Conservation (phyloP, 23 tunicate species). For the Corella eumyota region DNA sequence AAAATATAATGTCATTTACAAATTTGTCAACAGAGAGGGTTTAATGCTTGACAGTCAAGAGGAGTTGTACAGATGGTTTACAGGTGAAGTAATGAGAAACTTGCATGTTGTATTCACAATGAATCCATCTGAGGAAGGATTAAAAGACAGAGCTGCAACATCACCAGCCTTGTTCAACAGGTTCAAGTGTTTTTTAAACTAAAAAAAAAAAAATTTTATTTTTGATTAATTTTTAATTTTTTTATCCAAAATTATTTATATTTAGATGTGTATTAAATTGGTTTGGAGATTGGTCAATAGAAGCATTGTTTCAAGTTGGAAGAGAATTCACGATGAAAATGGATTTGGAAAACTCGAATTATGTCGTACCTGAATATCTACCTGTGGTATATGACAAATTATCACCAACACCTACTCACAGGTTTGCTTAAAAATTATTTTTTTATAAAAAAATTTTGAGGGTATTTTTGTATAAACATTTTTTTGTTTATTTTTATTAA, state of each 20-base stretch:
- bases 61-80: slow-evolving; percentile 93
- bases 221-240: background rate
- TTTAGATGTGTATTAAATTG: slow-evolving; percentile 94
- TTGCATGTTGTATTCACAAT: slow-evolving; percentile 98
- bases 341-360: slow-evolving; percentile 83
- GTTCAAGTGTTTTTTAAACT: too few species aligned
- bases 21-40: slow-evolving; percentile 76
- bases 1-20: too few species aligned
- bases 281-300: slow-evolving; percentile 99
- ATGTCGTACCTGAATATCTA: slow-evolving; percentile 57
- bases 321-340: slow-evolving; percentile 88
- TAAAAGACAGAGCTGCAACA: slow-evolving; percentile 94
- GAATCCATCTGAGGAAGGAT: slow-evolving; percentile 97
- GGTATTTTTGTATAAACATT: background rate
- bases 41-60: slow-evolving; percentile 99
- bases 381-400: slow-evolving; percentile 65
- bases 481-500: background rate
- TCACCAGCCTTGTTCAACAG: slow-evolving; percentile 98
- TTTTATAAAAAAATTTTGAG: background rate
- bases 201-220: background rate
- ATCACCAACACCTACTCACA: slow-evolving; percentile 59
- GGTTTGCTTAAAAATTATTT: too few species aligned
- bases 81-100: slow-evolving; percentile 94
- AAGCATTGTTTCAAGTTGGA: slow-evolving; percentile 95
- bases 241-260: background rate